A percentile compares a stretch with the other conserved stretches of the same genome.
Evolutionary conservation across 2,113 vertebrate genomes (phyloP).

Genomic region (Poeciliopsis retropinna): DNA sequence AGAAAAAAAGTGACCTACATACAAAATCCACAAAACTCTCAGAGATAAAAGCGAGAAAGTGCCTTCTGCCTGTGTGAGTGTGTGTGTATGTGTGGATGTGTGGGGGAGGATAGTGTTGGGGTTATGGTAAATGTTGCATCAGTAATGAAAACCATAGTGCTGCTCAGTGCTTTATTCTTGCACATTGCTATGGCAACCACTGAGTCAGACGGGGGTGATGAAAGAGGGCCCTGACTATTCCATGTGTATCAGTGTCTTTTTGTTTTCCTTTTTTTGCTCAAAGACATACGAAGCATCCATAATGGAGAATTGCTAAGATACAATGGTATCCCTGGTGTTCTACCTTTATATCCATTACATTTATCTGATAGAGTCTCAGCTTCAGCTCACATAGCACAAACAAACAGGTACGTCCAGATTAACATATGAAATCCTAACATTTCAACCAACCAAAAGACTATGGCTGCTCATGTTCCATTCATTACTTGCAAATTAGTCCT

Average conservation of each 20-base stretch:
- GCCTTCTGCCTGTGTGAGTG: not conserved
- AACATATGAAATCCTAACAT: no score
- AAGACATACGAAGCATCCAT: not conserved
- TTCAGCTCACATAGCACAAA: no score
- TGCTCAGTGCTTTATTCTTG: conserved; percentile 41
- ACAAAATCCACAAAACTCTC: conserved; percentile 38
- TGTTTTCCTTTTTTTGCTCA: conserved; percentile 1
- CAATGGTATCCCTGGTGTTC: not conserved
- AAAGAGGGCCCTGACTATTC: conserved; percentile 31
- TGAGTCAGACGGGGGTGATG: conserved; percentile 50
- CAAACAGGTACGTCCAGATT: no score
- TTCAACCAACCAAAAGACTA: no score
- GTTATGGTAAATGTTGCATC: conserved; percentile 57
- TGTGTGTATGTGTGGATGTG: not conserved
- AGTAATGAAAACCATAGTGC: conserved; percentile 48
- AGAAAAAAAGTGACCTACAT: conserved; percentile 60
- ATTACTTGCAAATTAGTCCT: no score
- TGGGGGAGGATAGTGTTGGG: not conserved
- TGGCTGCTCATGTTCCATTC: no score
- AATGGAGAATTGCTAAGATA: not conserved
- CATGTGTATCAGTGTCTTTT: conserved; percentile 5
- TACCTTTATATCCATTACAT: not conserved
- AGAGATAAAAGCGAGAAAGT: conserved; percentile 33
- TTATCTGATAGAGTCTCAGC: no score
- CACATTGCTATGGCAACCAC: conserved; percentile 55